Base-by-base conservation (phyloP, 2,113 vertebrate genomes). In the Malurus cyaneus region DNA sequence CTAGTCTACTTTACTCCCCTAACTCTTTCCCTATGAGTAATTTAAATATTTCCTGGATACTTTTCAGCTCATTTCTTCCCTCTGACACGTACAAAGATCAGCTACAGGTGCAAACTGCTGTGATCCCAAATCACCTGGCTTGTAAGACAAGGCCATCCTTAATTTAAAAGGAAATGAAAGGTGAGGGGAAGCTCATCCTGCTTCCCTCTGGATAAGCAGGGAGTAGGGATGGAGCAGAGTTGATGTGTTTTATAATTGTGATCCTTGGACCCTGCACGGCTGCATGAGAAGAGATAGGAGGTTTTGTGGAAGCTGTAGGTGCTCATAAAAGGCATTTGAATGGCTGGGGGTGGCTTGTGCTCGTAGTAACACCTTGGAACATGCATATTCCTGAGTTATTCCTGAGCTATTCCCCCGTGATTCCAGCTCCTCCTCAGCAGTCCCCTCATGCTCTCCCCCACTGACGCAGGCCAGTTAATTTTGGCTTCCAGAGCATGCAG, bases 211-310 rank as follows among this genome's bases (percentile, higher is more conserved):
- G 24, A 11, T 5, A 18, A 42, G 70, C 28, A 62, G 77, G 79
- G 50, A 57, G 18, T 0, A 57, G 74, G 19, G 52, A 18, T 31
- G 31, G 72, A 76, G 67, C 34, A 46, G 32, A 26, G 18, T 3
- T 0, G 0, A 2, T 34, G 39, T 29, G 2, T 78, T 91, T 76
- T 19, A 4, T 6, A 47, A 14, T 4, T 18, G 8, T 29, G 88
- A 36, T n/a, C 32, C 44, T 56, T 72, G 65, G 14, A 5, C 41
- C 54, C 39, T 71, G 39, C 31, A 1, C 3, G 18, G n/a, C 34
- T 46, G 29, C 23, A 23, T 17, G 44, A 25, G 16, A 53, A 47
- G 21, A 46, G 10, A 14, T 16, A 10, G 18, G 23, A 62, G 20
- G 7, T 6, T 14, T 17, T 64, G 34, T 3, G 70, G 32, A 1